Percentiles rank a stretch among this genome's conserved stretches.
Conservation (phyloP, 2,888 invertebrate genomes). For the Entomobrya proxima region DNA sequence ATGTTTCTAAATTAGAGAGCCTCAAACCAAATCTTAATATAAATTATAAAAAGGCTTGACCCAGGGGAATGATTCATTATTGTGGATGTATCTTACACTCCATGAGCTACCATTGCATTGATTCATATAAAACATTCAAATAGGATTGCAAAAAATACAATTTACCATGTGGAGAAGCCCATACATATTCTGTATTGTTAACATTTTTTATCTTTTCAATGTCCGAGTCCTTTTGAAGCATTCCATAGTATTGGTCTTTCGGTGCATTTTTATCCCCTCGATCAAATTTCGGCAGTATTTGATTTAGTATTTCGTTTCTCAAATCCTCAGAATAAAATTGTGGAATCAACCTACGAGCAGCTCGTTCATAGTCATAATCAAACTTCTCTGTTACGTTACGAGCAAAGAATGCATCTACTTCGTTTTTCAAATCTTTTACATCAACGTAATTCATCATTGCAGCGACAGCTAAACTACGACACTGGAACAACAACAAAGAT, state of each 20-base stretch:
- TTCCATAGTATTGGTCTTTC: background rate
- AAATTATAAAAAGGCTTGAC: too few relatives aligned
- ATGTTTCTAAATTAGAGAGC: background rate
- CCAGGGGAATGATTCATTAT: too few relatives aligned
- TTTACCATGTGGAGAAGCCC: slow-evolving; percentile 7
- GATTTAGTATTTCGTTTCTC: background rate
- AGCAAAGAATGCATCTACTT: background rate
- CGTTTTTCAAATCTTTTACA: background rate
- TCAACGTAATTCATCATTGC: background rate
- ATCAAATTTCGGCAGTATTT: slow-evolving; percentile 1
- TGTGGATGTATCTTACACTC: too few relatives aligned
- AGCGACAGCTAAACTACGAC: background rate
- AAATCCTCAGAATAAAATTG: background rate
- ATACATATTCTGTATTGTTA: background rate
- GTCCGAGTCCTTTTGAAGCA: background rate
- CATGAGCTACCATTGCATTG: too few relatives aligned
- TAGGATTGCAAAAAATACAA: background rate
- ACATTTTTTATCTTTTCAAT: slow-evolving; percentile 14
- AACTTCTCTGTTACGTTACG: background rate
- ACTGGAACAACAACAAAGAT: background rate
- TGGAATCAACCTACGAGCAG: slow-evolving; percentile 19
- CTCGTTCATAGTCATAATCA: slow-evolving; percentile 18
- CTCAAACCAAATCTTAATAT: background rate
- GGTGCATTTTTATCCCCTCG: background rate
- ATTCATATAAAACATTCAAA: too few relatives aligned